Evolutionary conservation across 2,888 invertebrate species (phyloP).

Genomic region (Pollenia amentaria): DNA sequence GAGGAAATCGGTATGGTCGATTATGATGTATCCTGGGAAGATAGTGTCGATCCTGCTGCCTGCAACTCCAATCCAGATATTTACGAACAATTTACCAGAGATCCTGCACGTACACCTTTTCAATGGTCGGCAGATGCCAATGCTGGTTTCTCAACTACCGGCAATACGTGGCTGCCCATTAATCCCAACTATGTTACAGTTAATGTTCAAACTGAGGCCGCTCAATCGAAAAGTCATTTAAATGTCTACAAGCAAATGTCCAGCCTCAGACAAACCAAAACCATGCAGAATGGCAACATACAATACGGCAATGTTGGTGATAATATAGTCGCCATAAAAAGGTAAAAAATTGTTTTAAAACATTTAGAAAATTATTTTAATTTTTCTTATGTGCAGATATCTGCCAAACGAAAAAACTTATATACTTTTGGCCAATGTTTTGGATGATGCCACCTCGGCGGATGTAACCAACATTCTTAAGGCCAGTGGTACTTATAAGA

Average conservation of each 20-base stretch:
- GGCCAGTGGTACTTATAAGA: slow-evolving; percentile 76
- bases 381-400: slow-evolving; percentile 61
- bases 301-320: slow-evolving; percentile 79
- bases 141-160: slow-evolving; percentile 81
- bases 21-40: slow-evolving; percentile 86
- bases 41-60: slow-evolving; percentile 86
- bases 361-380: background rate
- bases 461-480: slow-evolving; percentile 81
- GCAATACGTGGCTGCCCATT: slow-evolving; percentile 82
- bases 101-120: slow-evolving; percentile 87
- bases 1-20: slow-evolving; percentile 84
- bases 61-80: slow-evolving; percentile 85
- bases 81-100: slow-evolving; percentile 87
- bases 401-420: slow-evolving; percentile 81
- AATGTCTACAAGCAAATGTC: slow-evolving; percentile 87
- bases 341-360: slow-evolving; percentile 71
- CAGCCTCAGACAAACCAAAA: slow-evolving; percentile 81
- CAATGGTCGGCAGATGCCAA: slow-evolving; percentile 86
- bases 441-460: slow-evolving; percentile 78
- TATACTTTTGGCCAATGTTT: slow-evolving; percentile 85
- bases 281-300: slow-evolving; percentile 79
- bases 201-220: slow-evolving; percentile 86
- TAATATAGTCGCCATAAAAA: slow-evolving; percentile 80
- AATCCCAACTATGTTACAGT: slow-evolving; percentile 87
- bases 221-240: slow-evolving; percentile 85